Base-by-base conservation (phyloP, 2,888 invertebrate species). In the Aphidius colemani region DNA sequence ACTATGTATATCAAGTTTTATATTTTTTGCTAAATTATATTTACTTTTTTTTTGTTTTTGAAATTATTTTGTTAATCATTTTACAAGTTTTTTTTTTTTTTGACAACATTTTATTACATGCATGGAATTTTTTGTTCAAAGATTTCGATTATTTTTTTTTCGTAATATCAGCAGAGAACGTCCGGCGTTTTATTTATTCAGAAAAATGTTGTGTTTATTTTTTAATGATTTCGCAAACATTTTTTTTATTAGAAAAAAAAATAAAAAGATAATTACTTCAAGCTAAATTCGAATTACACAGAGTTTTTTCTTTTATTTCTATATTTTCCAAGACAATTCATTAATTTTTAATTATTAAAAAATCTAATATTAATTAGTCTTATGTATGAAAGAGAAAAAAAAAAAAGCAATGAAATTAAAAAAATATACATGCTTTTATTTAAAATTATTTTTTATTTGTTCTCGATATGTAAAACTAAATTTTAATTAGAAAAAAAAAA, bases 181-280 rank as follows among this genome's bases (percentile, higher is more conserved):
- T 70, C 70, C 70, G 65, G 72, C 70, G 71, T 70, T 66, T 67
- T 66, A 53, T 64, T 62, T 67, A 66, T 64, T 39, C 64, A 61
- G 64, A 64, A 18, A 18, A 18, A 18, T 18, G 1, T 18, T 18
- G 13, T 18, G 13, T 18, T 18, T 18, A 65, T 69, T 68, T 67
- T 55, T 64, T 60, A 45, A 40, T 40, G 61, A 69, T 67, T 64
- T 53, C 60, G 70, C 66, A 64, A 66, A 59, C 56, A 61, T 66
- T 67, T 63, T 66, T 66, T 63, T 66, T 61, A 13, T 41, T 13
- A 43, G 7, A 65, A 69, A 18, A 67, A 69, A 67, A 63, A 69
- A 59, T 60, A 67, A 66, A 63, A 67, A 65, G 63, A 64, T 63
- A 53, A 13, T 59, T 57, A 46, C 4, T 18, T 18, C 13, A 18